Percentiles rank a stretch among this genome's conserved stretches.
These are phyloP conservation scores for Ceryle rudis DNA, from an alignment of 2,797 vertebrate genomes.

Conservation along the genomic window DNA sequence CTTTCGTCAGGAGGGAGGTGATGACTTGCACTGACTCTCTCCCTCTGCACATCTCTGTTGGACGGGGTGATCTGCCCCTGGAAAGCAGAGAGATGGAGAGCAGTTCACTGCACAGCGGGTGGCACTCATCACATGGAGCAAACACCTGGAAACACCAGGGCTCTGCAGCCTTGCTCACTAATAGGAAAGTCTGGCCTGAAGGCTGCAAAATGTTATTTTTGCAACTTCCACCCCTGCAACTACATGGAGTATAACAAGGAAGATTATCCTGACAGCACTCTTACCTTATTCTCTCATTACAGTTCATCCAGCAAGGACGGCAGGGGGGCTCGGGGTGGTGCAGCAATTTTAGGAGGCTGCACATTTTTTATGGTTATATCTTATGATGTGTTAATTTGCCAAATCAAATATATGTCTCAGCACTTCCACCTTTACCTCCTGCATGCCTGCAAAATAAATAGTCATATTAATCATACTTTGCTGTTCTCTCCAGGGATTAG, in stretches of 20 bases:
- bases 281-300: conserved; percentile 54
- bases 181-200: background rate
- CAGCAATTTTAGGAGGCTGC: conserved; percentile 23
- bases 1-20: background rate
- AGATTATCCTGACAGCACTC: conserved; percentile 48
- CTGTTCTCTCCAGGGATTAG: background rate
- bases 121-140: background rate
- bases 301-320: conserved; percentile 7
- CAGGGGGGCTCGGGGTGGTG: background rate
- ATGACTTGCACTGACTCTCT: background rate
- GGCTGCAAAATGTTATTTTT: conserved; percentile 23
- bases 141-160: background rate
- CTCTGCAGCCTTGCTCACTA: background rate
- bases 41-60: accelerated
- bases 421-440: conserved; percentile 64
- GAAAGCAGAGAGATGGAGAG: background rate
- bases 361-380: conserved; percentile 66
- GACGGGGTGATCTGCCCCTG: accelerated
- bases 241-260: background rate
- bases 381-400: conserved; percentile 74
- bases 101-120: background rate
- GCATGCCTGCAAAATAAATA: conserved; percentile 68
- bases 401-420: conserved; percentile 69
- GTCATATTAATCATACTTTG: conserved; percentile 63
- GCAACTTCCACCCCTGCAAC: conserved; percentile 3